These are phyloP conservation scores for Mamestra configurata DNA, from an alignment of 1,140 invertebrate species.

Conservation along the genomic window DNA sequence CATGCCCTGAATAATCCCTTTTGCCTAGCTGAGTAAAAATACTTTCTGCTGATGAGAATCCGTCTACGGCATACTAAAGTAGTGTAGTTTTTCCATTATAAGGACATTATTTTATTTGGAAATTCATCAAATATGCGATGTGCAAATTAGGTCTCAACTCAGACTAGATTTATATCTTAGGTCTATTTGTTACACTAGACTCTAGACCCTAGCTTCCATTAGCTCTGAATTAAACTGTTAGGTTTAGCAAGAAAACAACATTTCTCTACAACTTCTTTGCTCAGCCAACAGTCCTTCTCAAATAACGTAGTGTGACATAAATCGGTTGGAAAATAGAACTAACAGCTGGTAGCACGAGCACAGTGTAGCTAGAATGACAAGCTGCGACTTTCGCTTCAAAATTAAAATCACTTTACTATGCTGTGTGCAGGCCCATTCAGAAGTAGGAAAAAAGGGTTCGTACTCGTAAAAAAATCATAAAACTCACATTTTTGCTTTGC, in stretches of 20 bases:
- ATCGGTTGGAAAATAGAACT: constrained; percentile 31
- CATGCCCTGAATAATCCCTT: background rate
- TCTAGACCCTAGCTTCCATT: background rate
- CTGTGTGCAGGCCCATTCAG: constrained; percentile 56
- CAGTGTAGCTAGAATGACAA: background rate
- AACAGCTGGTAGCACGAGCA: background rate
- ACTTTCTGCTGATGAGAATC: background rate
- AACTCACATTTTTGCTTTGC: constrained; percentile 62
- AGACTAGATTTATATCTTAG: too few species aligned
- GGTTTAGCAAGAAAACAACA: background rate
- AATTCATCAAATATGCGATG: too few species aligned
- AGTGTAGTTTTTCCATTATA: background rate
- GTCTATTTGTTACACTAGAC: too few species aligned
- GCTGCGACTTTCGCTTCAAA: background rate
- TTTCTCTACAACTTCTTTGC: background rate
- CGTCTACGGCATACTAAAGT: background rate
- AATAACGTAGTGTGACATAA: constrained; percentile 18
- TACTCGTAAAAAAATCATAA: constrained; percentile 68
- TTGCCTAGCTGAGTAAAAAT: background rate
- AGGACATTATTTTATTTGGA: too few species aligned
- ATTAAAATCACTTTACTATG: constrained; percentile 45
- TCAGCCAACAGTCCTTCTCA: constrained; percentile 3
- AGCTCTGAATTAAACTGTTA: background rate
- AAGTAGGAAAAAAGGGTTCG: constrained; percentile 52
- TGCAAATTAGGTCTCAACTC: too few species aligned